Percentiles rank a stretch among this genome's conserved stretches.
phyloP scores from a whole-genome alignment of 2,888 invertebrate species.

The Lasioglossum leucozonium region DNA sequence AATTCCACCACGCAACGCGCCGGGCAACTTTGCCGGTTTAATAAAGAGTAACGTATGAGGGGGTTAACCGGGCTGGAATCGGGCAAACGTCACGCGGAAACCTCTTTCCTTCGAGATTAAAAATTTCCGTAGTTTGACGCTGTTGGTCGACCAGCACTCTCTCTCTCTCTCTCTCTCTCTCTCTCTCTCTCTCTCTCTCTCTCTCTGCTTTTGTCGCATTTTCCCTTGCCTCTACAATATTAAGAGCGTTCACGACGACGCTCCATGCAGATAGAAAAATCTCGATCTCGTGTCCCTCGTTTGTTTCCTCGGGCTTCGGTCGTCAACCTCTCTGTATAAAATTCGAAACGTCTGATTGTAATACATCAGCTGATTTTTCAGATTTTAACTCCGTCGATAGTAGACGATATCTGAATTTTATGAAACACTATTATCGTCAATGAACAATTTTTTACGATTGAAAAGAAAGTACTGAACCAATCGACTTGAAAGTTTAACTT shows the following conservation, averaged over 20 bases:
- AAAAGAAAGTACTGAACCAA: no score
- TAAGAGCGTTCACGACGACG: conserved; percentile 22
- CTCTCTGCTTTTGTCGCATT: neutral
- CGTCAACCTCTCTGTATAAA: neutral
- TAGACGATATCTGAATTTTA: neutral
- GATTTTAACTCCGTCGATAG: neutral
- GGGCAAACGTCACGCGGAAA: conserved; percentile 14
- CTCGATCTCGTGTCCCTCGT: neutral
- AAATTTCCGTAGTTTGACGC: conserved; percentile 6
- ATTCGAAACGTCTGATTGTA: neutral
- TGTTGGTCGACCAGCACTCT: neutral
- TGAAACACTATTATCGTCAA: neutral
- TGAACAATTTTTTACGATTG: no score
- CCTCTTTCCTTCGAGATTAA: conserved; percentile 36
- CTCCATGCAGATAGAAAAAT: conserved; percentile 3
- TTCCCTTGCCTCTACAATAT: neutral
- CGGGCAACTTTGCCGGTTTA: conserved; percentile 16
- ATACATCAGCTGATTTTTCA: neutral
- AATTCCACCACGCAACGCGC: neutral
- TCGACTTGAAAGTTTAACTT: no score
- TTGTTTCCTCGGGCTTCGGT: neutral
- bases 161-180: neutral
- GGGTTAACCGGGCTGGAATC: conserved; percentile 15
- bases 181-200: neutral
- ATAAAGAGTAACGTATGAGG: conserved; percentile 26